Conservation (phyloP, 2,797 vertebrate species). For the Sebastes itinus region DNA sequence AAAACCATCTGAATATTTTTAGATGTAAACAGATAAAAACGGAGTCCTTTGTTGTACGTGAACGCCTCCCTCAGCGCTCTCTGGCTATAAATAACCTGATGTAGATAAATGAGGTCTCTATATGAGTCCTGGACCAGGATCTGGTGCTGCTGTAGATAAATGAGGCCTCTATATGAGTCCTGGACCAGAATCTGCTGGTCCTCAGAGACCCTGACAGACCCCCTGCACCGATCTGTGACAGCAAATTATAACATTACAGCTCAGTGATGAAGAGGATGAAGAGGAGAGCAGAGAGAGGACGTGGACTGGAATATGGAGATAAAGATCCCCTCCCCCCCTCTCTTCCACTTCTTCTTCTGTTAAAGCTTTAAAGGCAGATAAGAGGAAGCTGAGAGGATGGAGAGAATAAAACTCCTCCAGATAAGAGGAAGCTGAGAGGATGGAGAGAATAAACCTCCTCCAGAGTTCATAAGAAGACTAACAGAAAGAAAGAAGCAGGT, state of each 20-base stretch:
- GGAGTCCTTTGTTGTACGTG: neutral
- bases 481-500: too few relatives aligned
- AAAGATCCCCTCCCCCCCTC: neutral
- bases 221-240: neutral
- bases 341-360: neutral
- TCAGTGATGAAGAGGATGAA: conserved; percentile 1
- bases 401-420: too few relatives aligned
- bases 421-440: neutral
- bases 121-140: neutral
- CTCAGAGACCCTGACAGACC: neutral
- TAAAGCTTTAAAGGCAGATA: conserved; percentile 23
- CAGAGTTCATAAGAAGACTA: too few relatives aligned
- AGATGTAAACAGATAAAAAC: neutral
- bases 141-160: neutral
- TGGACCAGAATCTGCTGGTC: too few relatives aligned
- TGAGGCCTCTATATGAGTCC: neutral
- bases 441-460: too few relatives aligned
- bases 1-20: neutral
- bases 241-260: neutral
- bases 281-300: neutral
- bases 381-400: neutral
- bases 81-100: conserved; percentile 8
- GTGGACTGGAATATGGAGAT: conserved; percentile 24
- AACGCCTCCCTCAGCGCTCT: neutral
- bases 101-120: neutral